Percentiles rank a stretch among this genome's conserved stretches.
These are phyloP conservation scores for Paraplagusia blochii DNA, from an alignment of 2,113 vertebrate species.

Conservation along the genomic window DNA sequence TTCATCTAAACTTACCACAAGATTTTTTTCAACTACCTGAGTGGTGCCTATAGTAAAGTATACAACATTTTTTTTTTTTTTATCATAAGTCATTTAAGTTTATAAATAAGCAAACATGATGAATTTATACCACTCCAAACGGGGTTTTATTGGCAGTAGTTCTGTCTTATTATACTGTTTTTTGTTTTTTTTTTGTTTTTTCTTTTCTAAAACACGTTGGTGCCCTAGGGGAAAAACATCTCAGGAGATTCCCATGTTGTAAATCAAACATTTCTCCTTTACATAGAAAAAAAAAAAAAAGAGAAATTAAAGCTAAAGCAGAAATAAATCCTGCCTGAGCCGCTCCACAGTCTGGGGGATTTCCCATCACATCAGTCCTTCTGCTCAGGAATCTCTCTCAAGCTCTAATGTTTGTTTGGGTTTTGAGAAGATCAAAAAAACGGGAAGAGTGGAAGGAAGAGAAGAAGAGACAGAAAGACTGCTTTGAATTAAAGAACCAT, in stretches of 20 bases:
- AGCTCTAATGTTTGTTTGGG: constrained; percentile 57
- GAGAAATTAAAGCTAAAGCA: constrained; percentile 16
- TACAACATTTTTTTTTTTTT: not conserved
- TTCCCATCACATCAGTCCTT: constrained; percentile 54
- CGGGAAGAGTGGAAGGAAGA: constrained; percentile 30
- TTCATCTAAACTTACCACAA: not conserved
- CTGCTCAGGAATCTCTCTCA: constrained; percentile 53
- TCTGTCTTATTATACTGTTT: not conserved
- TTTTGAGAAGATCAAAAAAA: constrained; percentile 41
- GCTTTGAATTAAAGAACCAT: constrained; percentile 7
- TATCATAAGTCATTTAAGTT: not conserved
- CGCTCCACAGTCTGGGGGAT: constrained; percentile 59
- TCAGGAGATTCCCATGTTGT: constrained; percentile 49
- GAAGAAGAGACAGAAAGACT: constrained; percentile 34
- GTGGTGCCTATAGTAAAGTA: not conserved
- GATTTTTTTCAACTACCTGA: not conserved
- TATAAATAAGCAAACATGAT: not conserved
- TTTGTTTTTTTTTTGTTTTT: not conserved
- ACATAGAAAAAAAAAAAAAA: not conserved
- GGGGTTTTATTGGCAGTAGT: constrained; percentile 23
- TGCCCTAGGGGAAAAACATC: constrained; percentile 30
- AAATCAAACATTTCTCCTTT: constrained; percentile 35
- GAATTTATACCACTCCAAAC: not conserved
- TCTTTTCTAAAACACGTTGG: constrained; percentile 6
- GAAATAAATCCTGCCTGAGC: constrained; percentile 37